Conservation (phyloP, 2,113 vertebrate species). For the Camarhynchus parvulus region DNA sequence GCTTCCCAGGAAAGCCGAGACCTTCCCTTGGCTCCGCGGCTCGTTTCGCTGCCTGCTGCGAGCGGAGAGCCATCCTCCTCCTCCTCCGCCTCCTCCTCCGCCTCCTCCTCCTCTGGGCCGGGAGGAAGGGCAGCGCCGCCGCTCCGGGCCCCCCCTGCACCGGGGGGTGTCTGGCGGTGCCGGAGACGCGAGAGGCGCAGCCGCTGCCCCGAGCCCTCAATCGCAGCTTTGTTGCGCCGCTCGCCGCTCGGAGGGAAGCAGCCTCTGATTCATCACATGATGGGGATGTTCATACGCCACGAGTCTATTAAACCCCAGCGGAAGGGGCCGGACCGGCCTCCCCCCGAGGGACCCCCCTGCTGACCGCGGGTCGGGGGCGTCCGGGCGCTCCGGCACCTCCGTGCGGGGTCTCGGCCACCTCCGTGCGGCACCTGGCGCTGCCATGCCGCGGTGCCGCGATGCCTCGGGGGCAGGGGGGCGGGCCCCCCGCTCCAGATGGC, state of each 20-base stretch:
- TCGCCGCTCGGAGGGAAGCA: background rate
- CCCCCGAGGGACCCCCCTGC: background rate
- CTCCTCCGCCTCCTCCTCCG: background rate
- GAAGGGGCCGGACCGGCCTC: background rate
- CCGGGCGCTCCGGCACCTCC: background rate
- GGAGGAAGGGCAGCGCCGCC: background rate
- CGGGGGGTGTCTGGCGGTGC: background rate
- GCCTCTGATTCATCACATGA: constrained; percentile 29
- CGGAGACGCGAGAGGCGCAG: background rate
- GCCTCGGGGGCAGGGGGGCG: background rate
- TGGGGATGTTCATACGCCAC: background rate
- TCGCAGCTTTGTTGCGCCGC: constrained; percentile 54
- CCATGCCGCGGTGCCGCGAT: background rate
- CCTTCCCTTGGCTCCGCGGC: background rate
- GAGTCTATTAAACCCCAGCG: background rate
- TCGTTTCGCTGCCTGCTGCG: background rate
- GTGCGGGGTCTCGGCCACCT: background rate
- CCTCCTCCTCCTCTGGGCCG: background rate
- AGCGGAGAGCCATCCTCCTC: background rate
- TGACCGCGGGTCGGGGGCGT: rapidly evolving
- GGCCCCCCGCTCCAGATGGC: background rate
- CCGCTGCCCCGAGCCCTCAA: constrained; percentile 8
- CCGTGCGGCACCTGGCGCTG: rapidly evolving
- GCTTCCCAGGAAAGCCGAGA: background rate
- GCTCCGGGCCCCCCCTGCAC: background rate